A percentile compares a stretch with the other conserved stretches of the same genome.
Evolutionary conservation across 2,888 invertebrate genomes (phyloP).

Genomic region (Encarsia formosa): DNA sequence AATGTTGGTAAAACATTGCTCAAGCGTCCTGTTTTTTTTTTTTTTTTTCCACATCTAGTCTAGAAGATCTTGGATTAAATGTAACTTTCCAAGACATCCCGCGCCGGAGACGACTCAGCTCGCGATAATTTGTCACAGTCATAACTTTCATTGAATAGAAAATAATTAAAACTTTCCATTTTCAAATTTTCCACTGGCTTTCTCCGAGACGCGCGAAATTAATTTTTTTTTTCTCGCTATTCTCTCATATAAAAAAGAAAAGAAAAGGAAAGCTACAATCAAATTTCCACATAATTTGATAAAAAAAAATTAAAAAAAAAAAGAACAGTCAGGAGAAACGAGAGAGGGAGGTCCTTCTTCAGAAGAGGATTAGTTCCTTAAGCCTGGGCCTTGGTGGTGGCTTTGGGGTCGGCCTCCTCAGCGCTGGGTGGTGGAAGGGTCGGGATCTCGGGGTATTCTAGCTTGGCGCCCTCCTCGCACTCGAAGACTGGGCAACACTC

Average conservation of each 20-base stretch:
- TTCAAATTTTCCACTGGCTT: no score
- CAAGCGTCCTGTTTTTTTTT: no score
- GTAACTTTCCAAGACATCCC: no score
- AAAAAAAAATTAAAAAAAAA: neutral
- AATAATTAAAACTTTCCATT: no score
- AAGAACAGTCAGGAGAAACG: neutral
- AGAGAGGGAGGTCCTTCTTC: neutral
- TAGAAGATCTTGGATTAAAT: no score
- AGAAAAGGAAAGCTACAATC: neutral
- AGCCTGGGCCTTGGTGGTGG: slow-evolving; percentile 17
- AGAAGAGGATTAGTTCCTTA: neutral
- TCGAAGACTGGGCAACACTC: slow-evolving; percentile 81
- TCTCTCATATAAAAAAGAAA: neutral
- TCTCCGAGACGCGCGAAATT: neutral
- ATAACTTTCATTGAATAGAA: no score
- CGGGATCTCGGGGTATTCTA: slow-evolving; percentile 82
- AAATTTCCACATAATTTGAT: neutral
- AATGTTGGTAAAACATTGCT: no score
- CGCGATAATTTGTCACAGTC: no score
- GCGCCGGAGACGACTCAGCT: no score
- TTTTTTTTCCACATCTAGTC: no score
- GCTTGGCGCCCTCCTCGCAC: slow-evolving; percentile 78
- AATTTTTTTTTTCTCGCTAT: neutral
- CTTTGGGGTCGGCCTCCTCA: slow-evolving; percentile 33
- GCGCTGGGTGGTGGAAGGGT: slow-evolving; percentile 51